Percentiles rank a stretch among this genome's conserved stretches.
These are phyloP conservation scores for Machimus atricapillus DNA, from an alignment of 2,888 invertebrate genomes.

Conservation along the genomic window DNA sequence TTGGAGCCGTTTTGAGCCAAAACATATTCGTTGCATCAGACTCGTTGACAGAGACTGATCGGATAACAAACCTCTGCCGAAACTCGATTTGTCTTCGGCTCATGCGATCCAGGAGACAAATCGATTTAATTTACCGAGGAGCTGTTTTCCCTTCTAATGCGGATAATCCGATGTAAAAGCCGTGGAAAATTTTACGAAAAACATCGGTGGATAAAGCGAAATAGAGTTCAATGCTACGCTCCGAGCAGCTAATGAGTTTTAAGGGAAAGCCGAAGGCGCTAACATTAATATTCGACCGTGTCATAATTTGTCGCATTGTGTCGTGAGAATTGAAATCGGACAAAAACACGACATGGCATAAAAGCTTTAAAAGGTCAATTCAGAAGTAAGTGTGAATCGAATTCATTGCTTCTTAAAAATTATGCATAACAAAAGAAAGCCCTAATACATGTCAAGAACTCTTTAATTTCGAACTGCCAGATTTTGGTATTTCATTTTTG, in stretches of 20 bases:
- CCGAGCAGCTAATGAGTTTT: neutral
- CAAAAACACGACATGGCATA: neutral
- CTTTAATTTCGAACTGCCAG: neutral
- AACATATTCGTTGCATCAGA: neutral
- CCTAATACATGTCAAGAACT: neutral
- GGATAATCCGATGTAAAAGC: neutral
- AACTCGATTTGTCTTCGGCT: neutral
- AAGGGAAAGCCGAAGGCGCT: neutral
- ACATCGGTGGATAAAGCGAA: neutral
- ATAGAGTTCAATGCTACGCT: neutral
- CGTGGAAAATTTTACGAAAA: neutral
- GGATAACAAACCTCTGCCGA: neutral
- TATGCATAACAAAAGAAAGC: neutral
- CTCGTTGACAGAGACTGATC: neutral
- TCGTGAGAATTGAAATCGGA: neutral
- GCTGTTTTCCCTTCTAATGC: neutral
- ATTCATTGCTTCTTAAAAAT: neutral
- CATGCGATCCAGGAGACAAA: neutral
- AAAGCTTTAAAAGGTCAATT: neutral
- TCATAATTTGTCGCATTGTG: neutral
- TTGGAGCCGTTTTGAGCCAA: neutral
- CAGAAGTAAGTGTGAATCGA: neutral
- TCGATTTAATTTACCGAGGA: neutral
- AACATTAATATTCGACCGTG: neutral
- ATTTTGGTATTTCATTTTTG: neutral